Evolutionary conservation across 2,888 invertebrate species (phyloP).

Genomic region (Cataglyphis albicans): DNA sequence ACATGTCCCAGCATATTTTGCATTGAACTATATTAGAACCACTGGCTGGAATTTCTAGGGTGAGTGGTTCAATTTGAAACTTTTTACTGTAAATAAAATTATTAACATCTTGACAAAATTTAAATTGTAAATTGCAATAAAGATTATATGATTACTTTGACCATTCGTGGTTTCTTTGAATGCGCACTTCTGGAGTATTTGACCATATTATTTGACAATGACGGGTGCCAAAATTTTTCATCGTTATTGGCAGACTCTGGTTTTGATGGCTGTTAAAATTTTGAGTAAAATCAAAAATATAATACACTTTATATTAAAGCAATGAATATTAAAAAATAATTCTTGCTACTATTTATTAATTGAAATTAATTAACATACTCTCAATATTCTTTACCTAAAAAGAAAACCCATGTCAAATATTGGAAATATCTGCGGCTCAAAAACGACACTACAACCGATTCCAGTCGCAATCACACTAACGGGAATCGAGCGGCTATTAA

Average conservation of each 20-base stretch:
- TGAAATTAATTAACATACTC: slow-evolving; percentile 15
- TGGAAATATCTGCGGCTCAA: slow-evolving; percentile 88
- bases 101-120: background rate
- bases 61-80: slow-evolving; percentile 72
- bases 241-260: slow-evolving; percentile 82
- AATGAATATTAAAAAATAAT: background rate
- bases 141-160: slow-evolving; percentile 1
- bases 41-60: slow-evolving; percentile 73
- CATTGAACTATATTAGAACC: slow-evolving; percentile 65
- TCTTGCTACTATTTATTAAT: background rate
- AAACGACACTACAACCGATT: slow-evolving; percentile 89
- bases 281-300: background rate
- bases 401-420: slow-evolving; percentile 88
- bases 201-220: slow-evolving; percentile 87
- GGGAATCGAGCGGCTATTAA: slow-evolving; percentile 85
- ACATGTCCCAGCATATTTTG: slow-evolving; percentile 74
- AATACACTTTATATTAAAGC: background rate
- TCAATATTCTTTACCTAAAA: slow-evolving; percentile 87
- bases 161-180: slow-evolving; percentile 46
- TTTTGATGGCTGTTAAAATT: slow-evolving; percentile 72
- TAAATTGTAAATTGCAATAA: background rate
- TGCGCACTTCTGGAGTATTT: slow-evolving; percentile 59
- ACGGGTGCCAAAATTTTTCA: slow-evolving; percentile 88
- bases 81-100: slow-evolving; percentile 64
- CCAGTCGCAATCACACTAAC: slow-evolving; percentile 88